phyloP scores from a whole-genome alignment of 2,888 invertebrate genomes.

The Tupiocoris notatus region DNA sequence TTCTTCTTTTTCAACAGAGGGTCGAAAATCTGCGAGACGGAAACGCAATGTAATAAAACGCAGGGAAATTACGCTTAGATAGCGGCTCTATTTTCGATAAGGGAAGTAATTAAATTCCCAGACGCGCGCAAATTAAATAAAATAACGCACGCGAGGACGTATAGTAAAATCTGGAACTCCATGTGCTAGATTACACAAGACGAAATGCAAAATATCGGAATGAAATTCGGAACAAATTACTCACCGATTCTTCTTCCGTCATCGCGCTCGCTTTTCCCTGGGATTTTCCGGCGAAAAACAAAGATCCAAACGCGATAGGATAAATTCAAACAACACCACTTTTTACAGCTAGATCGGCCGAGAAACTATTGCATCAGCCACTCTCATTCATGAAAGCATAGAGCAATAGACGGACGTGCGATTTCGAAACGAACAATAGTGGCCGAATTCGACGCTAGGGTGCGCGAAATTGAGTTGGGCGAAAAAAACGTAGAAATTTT shows the following conservation, averaged over 20 bases:
- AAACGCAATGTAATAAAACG: background rate
- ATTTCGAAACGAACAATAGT: no score
- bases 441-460: no score
- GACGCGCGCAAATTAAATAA: no score
- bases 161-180: slow-evolving; percentile 25
- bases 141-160: no score
- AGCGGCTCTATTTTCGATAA: background rate
- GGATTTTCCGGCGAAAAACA: slow-evolving; percentile 18
- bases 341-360: background rate
- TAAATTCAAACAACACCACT: slow-evolving; percentile 24
- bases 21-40: slow-evolving; percentile 71
- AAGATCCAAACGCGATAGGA: background rate
- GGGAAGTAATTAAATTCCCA: background rate
- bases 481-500: no score
- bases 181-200: slow-evolving; percentile 1
- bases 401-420: no score
- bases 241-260: slow-evolving; percentile 47
- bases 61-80: background rate
- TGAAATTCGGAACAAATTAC: slow-evolving; percentile 11
- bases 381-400: background rate
- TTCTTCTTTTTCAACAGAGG: slow-evolving; percentile 85
- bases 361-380: slow-evolving; percentile 36
- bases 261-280: slow-evolving; percentile 26
- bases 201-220: background rate
- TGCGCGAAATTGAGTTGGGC: no score